phyloP scores from a whole-genome alignment of 2,888 invertebrate genomes.

The Imbricaverruca yamaguchii region DNA sequence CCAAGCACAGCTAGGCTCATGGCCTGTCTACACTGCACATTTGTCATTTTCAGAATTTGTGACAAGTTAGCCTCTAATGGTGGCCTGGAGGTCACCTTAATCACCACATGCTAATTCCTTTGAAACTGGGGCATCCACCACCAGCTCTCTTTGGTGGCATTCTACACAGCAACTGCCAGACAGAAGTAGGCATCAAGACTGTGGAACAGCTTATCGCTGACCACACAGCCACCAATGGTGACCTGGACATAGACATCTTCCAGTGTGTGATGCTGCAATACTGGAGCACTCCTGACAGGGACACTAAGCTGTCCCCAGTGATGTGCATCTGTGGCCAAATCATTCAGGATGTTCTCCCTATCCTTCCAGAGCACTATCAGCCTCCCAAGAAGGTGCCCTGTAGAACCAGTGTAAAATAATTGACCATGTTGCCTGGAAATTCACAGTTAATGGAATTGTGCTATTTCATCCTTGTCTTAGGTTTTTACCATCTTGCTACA shows the following conservation, averaged over 20 bases:
- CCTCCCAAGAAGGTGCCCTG: slow-evolving; percentile 22
- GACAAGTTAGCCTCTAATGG: slow-evolving; percentile 26
- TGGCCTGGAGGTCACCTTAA: slow-evolving; percentile 24
- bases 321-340: slow-evolving; percentile 27
- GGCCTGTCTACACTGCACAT: slow-evolving; percentile 12
- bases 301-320: slow-evolving; percentile 26
- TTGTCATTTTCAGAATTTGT: slow-evolving; percentile 15
- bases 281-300: slow-evolving; percentile 25
- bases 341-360: slow-evolving; percentile 27
- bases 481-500: no score
- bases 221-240: slow-evolving; percentile 22
- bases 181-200: slow-evolving; percentile 25
- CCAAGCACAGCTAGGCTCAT: neutral
- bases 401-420: no score
- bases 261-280: slow-evolving; percentile 24
- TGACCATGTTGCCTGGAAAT: no score
- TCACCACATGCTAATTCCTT: slow-evolving; percentile 15
- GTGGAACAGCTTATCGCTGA: slow-evolving; percentile 24
- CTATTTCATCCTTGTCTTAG: no score
- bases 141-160: slow-evolving; percentile 20
- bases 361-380: slow-evolving; percentile 21
- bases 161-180: slow-evolving; percentile 26
- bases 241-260: slow-evolving; percentile 24
- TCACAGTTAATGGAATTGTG: no score
- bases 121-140: slow-evolving; percentile 23